Base-by-base conservation (phyloP, 2,797 vertebrate genomes). In the Sebastes hubbsi region DNA sequence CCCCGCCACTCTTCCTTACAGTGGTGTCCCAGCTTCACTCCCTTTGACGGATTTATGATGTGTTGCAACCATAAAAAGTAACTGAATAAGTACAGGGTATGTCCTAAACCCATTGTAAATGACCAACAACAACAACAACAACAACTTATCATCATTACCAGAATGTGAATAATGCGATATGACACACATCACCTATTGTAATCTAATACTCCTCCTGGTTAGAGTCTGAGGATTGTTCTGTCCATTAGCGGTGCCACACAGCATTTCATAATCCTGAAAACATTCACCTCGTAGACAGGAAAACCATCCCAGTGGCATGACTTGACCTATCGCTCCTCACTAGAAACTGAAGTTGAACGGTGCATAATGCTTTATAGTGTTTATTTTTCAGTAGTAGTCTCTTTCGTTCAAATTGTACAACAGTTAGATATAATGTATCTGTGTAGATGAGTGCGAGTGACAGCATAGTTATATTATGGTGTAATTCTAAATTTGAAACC, bases 321-420 rank as follows among this genome's bases (percentile, higher is more conserved):
- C 88, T 92, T 89, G 89, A 92, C 81, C 85, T 78, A 72, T 78
- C 82, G 77, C 82, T 88, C 88, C 78, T 82, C 82, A 81, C 84
- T 86, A 79, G 71, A 91, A 89, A 74, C 69, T 82, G 72, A 88
- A 90, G 86, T 87, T 91, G 82, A 89, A 91, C 63, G 88, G 88
- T 89, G 88, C 86, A 90, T 92, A 91, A 91, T 85, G 87, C 93
- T 94, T 93, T 88, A 87, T 92, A 87, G 71, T 87, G 80, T 93
- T 92, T 91, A 70, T 90, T 94, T 95, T 92, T 78, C 66, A 87
- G 89, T 90, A 78, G 90, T 90, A 79, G 81, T 86, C 82, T 92
- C 81, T 89, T 85, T 85, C 2, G 84, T 92, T 92, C 30, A 72
- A 88, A 85, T 86, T 84, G 89, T 91, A 90, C 91, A 88, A 92